Conservation (phyloP, 2,888 invertebrate species). For the Cryptocephalus moraei region DNA sequence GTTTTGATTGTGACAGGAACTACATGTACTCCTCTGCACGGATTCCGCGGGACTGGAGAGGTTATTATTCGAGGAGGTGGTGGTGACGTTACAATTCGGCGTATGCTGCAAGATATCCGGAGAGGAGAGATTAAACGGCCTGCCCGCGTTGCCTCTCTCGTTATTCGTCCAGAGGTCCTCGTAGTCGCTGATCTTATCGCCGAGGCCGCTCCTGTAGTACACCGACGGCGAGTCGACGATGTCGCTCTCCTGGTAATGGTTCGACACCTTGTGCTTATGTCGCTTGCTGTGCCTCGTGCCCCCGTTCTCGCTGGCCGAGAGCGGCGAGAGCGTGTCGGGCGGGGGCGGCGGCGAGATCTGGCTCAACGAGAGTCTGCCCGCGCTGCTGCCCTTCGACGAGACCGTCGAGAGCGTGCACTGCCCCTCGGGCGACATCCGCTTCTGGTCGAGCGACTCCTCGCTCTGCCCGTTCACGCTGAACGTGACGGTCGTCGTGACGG, state of each 20-base stretch:
- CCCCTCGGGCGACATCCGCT: slow-evolving; percentile 63
- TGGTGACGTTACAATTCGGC: slow-evolving; percentile 33
- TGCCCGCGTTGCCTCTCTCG: slow-evolving; percentile 31
- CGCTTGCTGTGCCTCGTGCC: slow-evolving; percentile 35
- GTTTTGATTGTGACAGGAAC: slow-evolving; percentile 26
- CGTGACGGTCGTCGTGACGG: slow-evolving; percentile 78
- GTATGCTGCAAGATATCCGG: slow-evolving; percentile 34
- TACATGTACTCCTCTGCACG: slow-evolving; percentile 26
- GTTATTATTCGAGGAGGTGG: slow-evolving; percentile 47
- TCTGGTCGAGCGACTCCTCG: slow-evolving; percentile 42
- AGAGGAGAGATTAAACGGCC: slow-evolving; percentile 26
- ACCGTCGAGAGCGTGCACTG: slow-evolving; percentile 49
- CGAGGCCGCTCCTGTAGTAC: slow-evolving; percentile 77
- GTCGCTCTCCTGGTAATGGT: slow-evolving; percentile 70
- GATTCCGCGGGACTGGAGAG: slow-evolving; percentile 36
- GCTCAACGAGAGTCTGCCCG: slow-evolving; percentile 45
- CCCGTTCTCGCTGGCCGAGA: slow-evolving; percentile 43
- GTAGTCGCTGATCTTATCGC: slow-evolving; percentile 90
- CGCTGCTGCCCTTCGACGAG: slow-evolving; percentile 54
- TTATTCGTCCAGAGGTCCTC: slow-evolving; percentile 80
- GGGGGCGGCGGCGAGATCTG: slow-evolving; percentile 37
- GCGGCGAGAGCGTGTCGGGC: slow-evolving; percentile 36
- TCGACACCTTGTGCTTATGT: slow-evolving; percentile 54
- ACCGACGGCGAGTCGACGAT: slow-evolving; percentile 73
- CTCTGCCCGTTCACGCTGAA: slow-evolving; percentile 61